Conservation (phyloP, 2,113 vertebrate genomes). For the Nothocercus nigrocapillus region DNA sequence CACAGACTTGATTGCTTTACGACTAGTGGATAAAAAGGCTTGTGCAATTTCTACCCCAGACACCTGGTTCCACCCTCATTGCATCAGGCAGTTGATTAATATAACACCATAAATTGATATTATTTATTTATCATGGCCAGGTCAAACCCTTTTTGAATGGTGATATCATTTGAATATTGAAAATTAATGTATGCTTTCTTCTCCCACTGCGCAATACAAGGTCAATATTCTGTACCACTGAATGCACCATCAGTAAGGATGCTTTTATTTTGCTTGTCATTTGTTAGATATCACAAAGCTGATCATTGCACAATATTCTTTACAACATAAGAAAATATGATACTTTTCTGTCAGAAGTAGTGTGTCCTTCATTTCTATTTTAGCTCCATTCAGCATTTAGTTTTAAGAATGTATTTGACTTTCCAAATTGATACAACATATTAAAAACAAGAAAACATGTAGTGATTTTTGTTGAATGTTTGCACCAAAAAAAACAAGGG, state of each 20-base stretch:
- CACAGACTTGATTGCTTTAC: background rate
- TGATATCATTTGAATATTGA: background rate
- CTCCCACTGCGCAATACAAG: background rate
- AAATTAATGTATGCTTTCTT: slow-evolving; percentile 26
- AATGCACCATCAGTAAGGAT: background rate
- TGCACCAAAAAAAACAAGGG: background rate
- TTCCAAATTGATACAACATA: background rate
- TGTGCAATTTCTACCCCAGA: background rate
- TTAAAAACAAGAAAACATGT: background rate
- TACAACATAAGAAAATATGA: background rate
- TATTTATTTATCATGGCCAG: background rate
- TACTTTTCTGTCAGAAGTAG: background rate
- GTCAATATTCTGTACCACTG: slow-evolving; percentile 39
- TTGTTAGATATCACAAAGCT: background rate
- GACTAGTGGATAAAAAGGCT: background rate
- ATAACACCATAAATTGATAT: background rate
- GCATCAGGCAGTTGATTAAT: background rate
- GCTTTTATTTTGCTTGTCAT: slow-evolving; percentile 35
- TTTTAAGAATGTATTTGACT: background rate
- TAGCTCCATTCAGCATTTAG: background rate
- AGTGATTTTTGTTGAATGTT: background rate
- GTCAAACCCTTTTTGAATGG: background rate
- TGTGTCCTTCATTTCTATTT: background rate
- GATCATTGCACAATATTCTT: slow-evolving; percentile 30
- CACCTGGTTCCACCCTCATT: background rate